Percentiles rank a stretch among this genome's conserved stretches.
Evolutionary conservation across 2,888 invertebrate genomes (phyloP).

Genomic region (Sarcophaga rosellei): DNA sequence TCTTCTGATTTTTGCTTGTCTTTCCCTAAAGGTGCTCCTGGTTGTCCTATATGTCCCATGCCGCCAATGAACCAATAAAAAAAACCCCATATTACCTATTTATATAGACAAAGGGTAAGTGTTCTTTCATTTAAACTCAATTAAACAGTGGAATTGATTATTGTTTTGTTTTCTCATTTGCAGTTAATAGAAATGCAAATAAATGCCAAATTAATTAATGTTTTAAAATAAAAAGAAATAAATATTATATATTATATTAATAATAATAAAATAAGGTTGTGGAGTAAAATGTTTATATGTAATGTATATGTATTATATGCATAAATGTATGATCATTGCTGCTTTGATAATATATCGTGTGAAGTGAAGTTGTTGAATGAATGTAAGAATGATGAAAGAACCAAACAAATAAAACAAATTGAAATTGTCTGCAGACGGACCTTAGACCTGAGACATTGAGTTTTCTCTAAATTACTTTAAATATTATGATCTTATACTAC

Average conservation of each 20-base stretch:
- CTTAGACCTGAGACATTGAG: constrained; percentile 35
- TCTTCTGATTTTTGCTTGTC: constrained; percentile 41
- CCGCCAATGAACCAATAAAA: constrained; percentile 79
- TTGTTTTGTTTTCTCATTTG: constrained; percentile 37
- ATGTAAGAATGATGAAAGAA: too few species aligned
- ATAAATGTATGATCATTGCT: constrained; percentile 56
- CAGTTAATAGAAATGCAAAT: constrained; percentile 69
- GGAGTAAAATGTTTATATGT: constrained; percentile 55
- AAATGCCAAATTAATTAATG: constrained; percentile 76
- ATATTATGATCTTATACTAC: constrained; percentile 34
- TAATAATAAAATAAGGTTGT: constrained; percentile 64
- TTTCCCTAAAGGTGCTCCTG: constrained; percentile 72
- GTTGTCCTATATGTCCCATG: constrained; percentile 78
- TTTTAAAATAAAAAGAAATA: constrained; percentile 60
- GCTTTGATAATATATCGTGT: background rate
- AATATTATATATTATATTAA: constrained; percentile 45
- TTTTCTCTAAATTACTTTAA: constrained; percentile 47
- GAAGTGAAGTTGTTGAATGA: constrained; percentile 6
- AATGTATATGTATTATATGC: constrained; percentile 26
- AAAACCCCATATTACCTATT: constrained; percentile 67
- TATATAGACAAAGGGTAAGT: constrained; percentile 69
- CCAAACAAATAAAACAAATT: constrained; percentile 22
- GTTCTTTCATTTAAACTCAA: background rate
- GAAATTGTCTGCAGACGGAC: constrained; percentile 58
- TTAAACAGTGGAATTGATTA: background rate